Conservation (phyloP, 2,888 invertebrate genomes). For the Apoda limacodes region DNA sequence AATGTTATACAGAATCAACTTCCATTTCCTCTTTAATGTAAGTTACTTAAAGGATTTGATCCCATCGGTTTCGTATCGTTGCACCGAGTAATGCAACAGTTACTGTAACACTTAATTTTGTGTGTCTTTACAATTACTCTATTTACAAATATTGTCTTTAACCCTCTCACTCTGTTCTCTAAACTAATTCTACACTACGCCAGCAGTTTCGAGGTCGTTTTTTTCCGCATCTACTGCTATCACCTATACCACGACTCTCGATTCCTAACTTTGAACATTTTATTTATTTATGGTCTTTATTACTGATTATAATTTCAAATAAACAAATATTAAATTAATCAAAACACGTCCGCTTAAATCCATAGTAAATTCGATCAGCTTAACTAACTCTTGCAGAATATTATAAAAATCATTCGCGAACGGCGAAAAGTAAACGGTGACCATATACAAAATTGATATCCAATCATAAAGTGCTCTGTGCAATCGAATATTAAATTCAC, state of each 20-base stretch:
- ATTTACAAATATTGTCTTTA: conserved; percentile 72
- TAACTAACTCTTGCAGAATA: conserved; percentile 47
- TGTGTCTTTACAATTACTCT: conserved; percentile 65
- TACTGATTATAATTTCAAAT: conserved; percentile 48
- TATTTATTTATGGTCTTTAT: conserved; percentile 39
- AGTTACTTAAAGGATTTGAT: conserved; percentile 71
- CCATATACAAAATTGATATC: conserved; percentile 20
- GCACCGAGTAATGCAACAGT: conserved; percentile 28
- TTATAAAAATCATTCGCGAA: conserved; percentile 35
- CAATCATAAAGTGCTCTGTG: conserved; percentile 25
- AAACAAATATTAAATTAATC: conserved; percentile 50
- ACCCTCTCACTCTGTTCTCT: conserved; percentile 70
- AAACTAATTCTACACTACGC: conserved; percentile 62
- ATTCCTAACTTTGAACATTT: conserved; percentile 50
- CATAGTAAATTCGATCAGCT: conserved; percentile 69
- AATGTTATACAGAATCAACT: conserved; percentile 54
- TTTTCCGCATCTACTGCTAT: conserved; percentile 48
- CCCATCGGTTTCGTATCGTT: conserved; percentile 64
- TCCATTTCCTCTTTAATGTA: conserved; percentile 59
- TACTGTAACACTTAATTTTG: conserved; percentile 57
- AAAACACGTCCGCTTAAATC: conserved; percentile 61
- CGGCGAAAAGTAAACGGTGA: conserved; percentile 30
- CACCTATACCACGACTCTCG: conserved; percentile 46
- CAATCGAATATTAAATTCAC: conserved; percentile 27
- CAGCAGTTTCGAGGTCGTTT: conserved; percentile 58